A percentile compares a stretch with the other conserved stretches of the same genome.
These are phyloP conservation scores for Apotomis capreana DNA, from an alignment of 2,888 invertebrate species.

Conservation along the genomic window DNA sequence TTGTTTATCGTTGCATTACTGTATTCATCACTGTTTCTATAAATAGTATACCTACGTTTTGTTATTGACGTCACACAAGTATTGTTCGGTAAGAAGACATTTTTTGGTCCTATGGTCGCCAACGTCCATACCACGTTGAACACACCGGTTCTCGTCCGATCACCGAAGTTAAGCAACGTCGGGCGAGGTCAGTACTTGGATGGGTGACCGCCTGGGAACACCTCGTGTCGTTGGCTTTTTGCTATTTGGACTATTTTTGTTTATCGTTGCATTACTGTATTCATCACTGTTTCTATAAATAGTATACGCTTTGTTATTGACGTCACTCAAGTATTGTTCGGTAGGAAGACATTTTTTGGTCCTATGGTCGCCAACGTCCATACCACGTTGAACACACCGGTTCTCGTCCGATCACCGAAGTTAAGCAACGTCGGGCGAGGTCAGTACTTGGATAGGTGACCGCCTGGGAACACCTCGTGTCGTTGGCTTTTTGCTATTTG, in stretches of 20 bases:
- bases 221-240: constrained; percentile 59
- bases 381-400: constrained; percentile 62
- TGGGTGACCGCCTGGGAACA: constrained; percentile 64
- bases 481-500: constrained; percentile 53
- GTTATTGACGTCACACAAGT: too few species aligned
- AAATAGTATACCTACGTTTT: too few species aligned
- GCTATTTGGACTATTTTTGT: constrained; percentile 1
- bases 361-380: constrained; percentile 57
- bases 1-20: too few species aligned
- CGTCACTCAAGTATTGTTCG: too few species aligned
- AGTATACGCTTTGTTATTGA: too few species aligned
- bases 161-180: constrained; percentile 53
- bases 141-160: constrained; percentile 53
- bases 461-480: constrained; percentile 64
- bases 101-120: constrained; percentile 43
- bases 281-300: too few species aligned
- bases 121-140: constrained; percentile 68
- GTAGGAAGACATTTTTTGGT: too few species aligned
- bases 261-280: too few species aligned
- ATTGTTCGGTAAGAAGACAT: too few species aligned
- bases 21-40: too few species aligned
- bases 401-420: constrained; percentile 54
- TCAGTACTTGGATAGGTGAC: constrained; percentile 57
- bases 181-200: constrained; percentile 54
- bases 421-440: constrained; percentile 53